A percentile compares a stretch with the other conserved stretches of the same genome.
Conservation (phyloP, 1,140 invertebrate species). For the Arion vulgaris region DNA sequence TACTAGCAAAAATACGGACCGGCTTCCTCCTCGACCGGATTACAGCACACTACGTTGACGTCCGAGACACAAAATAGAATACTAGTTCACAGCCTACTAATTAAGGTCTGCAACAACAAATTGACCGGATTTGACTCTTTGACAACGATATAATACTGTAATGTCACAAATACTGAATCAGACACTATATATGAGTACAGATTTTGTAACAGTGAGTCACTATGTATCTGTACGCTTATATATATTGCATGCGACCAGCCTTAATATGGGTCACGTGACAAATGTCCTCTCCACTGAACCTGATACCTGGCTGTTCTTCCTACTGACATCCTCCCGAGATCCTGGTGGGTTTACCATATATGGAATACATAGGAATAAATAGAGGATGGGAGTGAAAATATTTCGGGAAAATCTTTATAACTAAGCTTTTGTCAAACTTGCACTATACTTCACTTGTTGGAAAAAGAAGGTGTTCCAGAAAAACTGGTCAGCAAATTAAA, state of each 20-base stretch:
- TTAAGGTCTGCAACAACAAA: background rate
- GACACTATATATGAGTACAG: background rate
- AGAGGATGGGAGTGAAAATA: too few relatives aligned
- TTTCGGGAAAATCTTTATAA: too few relatives aligned
- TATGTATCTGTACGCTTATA: slow-evolving; percentile 29
- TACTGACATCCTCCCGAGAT: background rate
- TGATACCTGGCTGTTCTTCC: slow-evolving; percentile 45
- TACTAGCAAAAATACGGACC: slow-evolving; percentile 4
- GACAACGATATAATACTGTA: background rate
- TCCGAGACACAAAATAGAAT: slow-evolving; percentile 36
- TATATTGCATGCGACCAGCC: slow-evolving; percentile 41
- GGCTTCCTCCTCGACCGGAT: slow-evolving; percentile 28
- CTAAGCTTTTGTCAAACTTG: too few relatives aligned
- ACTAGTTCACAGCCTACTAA: background rate
- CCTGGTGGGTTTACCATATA: slow-evolving; percentile 9
- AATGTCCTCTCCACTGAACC: slow-evolving; percentile 9
- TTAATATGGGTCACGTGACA: slow-evolving; percentile 42
- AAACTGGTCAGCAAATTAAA: too few relatives aligned
- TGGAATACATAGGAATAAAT: background rate
- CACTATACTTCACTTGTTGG: too few relatives aligned
- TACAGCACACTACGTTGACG: background rate
- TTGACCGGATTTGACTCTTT: background rate
- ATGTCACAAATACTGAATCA: background rate
- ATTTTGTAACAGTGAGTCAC: slow-evolving; percentile 17
- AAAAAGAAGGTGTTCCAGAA: too few relatives aligned